Evolutionary conservation across 2,797 vertebrate species (phyloP), one percentile per base, ranked within the genome.

Genomic region (Peromyscus attwateri): DNA sequence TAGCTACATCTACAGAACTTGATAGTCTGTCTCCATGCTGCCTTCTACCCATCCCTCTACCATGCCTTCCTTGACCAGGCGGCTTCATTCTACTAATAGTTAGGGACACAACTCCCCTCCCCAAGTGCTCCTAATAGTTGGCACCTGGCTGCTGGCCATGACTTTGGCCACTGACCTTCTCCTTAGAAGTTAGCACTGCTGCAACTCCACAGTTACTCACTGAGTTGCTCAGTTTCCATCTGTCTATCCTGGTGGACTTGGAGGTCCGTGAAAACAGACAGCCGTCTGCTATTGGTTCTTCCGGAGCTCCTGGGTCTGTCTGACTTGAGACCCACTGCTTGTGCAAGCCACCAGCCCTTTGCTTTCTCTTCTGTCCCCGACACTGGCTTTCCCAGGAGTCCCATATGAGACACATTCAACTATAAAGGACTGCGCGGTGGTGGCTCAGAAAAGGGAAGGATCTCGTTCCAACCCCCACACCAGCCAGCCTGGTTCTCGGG

Each of bases 31-130:
- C 62, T 43, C 83, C 19, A n/a, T 14, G 31, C 29, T 49, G 83
- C 43, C 43, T 68, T 66, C 64, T 68, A 23, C 19, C 29, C 62
- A 49, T 85, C 29, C 82, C 17, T 68, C 10, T 68, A 34, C 62
- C 17, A 46, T 0, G 0, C 52, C 71, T 43, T 27, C 64, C 52
- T 49, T 40, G 31, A n/a, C 23, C 1, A 27, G 55, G 9, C 10
- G 0, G 1, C 66, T 46, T 27, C 43, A 6, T 43, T n/a, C 52
- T 29, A 21, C 37, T 29, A 4, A 6, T 1, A 19, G 6, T 73
- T 68, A 23, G 10, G 6, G 6, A 0, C 1, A 43, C 43, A 17
- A 62, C 57, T 40, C 81, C 0, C 34, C 17, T 66, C 82, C 27
- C 40, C 4, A 14, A 2, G 9, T 16, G 90, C n/a, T 66, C 76